Base-by-base conservation (phyloP, 1,140 invertebrate species). In the Stenopsyche tienmushanensis region DNA sequence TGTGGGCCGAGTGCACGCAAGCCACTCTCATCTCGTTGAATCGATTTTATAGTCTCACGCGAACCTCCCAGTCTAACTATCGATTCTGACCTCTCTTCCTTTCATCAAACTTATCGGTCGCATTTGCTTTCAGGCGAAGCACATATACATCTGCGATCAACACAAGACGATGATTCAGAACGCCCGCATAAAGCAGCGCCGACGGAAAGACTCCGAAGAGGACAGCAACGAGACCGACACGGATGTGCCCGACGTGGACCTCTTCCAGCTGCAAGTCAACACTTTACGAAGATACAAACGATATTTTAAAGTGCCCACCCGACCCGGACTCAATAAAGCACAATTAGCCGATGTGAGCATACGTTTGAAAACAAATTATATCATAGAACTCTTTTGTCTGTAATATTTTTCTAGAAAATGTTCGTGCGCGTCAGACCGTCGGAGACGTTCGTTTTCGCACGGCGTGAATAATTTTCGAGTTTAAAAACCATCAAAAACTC, bases 101-200 rank as follows among this genome's bases (percentile, higher is more conserved):
- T n/a, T n/a, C n/a, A n/a, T n/a, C n/a, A n/a, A n/a, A n/a, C n/a
- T n/a, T n/a, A n/a, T n/a, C n/a, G n/a, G n/a, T n/a, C n/a, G n/a
- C n/a, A n/a, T n/a, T n/a, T n/a, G n/a, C n/a, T 82, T 84, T 15
- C 77, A 95, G 92, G 92, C 92, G 34, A 84, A 90, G 71, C 95
- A 98, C 73, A 96, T 92, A 74, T 98, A 98, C 76, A 98, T 98
- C 72, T 98, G 96, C 83, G 96, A 98, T 76, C 89, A 91, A 74
- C 96, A 98, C 77, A 98, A 98, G 80, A 88, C 88, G 75, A 90
- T 96, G 70, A 98, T 98, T 71, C 95, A 97, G 77, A 93, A 89
- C 77, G 92, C 94, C 10, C 85, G 95, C 68, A 90, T 89, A 2
- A 90, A 95, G 71, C 83, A 87, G 63, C 87, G 92, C 47, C 84